Base-by-base conservation (phyloP, 92 coral and sea anemone species). In the Zoanthus solanderi region DNA sequence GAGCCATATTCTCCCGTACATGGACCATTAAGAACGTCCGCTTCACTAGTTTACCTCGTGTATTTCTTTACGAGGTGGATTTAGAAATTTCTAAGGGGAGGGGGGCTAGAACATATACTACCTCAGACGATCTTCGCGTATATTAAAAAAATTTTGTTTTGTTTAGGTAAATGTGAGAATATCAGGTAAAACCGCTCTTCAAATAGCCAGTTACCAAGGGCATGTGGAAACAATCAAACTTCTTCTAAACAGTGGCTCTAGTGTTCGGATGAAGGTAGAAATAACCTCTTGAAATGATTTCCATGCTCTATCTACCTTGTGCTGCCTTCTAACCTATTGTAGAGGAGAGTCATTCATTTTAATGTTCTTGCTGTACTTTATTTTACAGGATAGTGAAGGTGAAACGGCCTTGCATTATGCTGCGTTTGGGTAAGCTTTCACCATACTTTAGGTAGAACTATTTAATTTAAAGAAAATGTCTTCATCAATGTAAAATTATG, bases 391-490 rank as follows among this genome's bases (percentile, higher is more conserved):
- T 79, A 71, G 83, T 50, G 95, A 94, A 86, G 95, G 98, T 14
- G 98, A 94, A 86, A 94, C 94, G 15, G 91, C 98, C 7, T 89
- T 94, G 17, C 98, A 94, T 85, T 92, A 92, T 84, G 94, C 95
- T 34, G 94, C 95, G 4, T 94, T 87, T 84, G 93, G 93, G 98
- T 94, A 75, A 83, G 93, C 83, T 7, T 1, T 48, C 6, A 5
- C 7, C 17, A 8, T 66, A 11, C 9, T 50, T 50, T 47, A 47
- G 4, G 52, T 47, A 47, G 56, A 11, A 50, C 9, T 50, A 7
- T 11, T 50, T 50, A 7, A 50, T 0, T 50, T 50, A 50, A 50
- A 7, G 0, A 11, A 50, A 50, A 3, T 37, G 4, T 4, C 42
- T 37, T 2, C 42, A 4, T 37, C 42, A 37, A 37, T 37, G 42